phyloP scores from a whole-genome alignment of 2,113 vertebrate species.

The Petaurus breviceps region DNA sequence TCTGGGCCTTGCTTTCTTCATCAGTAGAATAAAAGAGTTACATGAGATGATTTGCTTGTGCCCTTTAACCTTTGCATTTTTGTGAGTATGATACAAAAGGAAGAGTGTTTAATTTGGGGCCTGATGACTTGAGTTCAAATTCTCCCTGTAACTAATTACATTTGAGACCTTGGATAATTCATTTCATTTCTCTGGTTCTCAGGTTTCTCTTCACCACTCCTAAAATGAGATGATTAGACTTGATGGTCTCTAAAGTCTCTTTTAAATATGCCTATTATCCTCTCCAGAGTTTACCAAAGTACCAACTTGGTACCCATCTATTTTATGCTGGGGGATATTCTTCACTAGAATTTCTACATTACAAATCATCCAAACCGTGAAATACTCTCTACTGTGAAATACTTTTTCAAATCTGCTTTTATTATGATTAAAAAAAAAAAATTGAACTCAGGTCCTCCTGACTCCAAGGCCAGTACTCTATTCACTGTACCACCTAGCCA shows the following conservation, averaged over 20 bases:
- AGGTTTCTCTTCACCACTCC: not conserved
- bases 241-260: not conserved
- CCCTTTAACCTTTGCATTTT: not conserved
- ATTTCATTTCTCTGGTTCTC: not conserved
- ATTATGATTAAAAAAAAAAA: conserved; percentile 38
- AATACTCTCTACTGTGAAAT: not conserved
- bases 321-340: not conserved
- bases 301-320: not conserved
- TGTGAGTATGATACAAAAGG: not conserved
- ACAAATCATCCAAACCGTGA: not conserved
- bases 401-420: conserved; percentile 33
- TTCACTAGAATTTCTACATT: not conserved
- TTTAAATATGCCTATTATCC: not conserved
- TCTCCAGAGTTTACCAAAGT: not conserved
- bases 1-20: not conserved
- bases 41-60: not conserved
- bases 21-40: not conserved
- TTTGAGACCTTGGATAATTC: not conserved
- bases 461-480: too few species aligned
- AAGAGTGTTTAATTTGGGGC: not conserved
- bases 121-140: not conserved
- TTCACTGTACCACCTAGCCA: too few species aligned
- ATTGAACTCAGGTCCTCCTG: too few species aligned
- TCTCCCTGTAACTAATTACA: not conserved
- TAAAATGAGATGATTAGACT: not conserved